A percentile compares a stretch with the other conserved stretches of the same genome.
Evolutionary conservation across 2,888 invertebrate genomes (phyloP).

Genomic region (Limnephilus lunatus): DNA sequence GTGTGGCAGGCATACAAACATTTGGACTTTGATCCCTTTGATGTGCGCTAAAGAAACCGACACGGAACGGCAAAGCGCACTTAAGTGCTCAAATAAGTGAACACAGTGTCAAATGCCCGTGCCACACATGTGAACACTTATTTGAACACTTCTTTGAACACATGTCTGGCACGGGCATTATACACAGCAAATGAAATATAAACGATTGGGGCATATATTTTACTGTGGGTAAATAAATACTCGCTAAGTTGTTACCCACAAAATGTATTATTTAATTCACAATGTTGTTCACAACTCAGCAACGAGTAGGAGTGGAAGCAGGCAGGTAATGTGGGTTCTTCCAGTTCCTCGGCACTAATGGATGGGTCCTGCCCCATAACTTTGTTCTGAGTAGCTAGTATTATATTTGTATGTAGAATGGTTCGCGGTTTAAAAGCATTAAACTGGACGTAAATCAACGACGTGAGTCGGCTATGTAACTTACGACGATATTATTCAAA

Average conservation of each 20-base stretch:
- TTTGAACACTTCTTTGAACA: too few species aligned
- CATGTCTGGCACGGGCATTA: too few species aligned
- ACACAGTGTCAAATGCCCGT: too few species aligned
- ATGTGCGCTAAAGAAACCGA: too few species aligned
- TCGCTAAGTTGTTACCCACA: background rate
- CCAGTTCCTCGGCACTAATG: conserved; percentile 21
- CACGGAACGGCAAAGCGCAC: too few species aligned
- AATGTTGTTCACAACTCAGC: conserved; percentile 32
- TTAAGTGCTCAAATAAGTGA: too few species aligned
- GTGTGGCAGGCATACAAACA: too few species aligned
- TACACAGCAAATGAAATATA: background rate
- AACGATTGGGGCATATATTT: background rate
- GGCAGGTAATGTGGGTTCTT: conserved; percentile 36
- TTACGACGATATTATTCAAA: background rate
- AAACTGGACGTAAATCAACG: background rate
- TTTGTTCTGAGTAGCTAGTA: background rate
- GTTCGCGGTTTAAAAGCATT: background rate
- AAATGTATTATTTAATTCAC: background rate
- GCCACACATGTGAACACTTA: too few species aligned
- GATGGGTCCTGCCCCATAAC: conserved; percentile 20
- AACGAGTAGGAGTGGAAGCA: background rate
- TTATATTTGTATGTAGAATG: conserved; percentile 2
- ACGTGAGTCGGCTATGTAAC: background rate
- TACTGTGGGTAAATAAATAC: background rate
- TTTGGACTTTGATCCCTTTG: too few species aligned